A percentile compares a stretch with the other conserved stretches of the same genome.
phyloP scores from a whole-genome alignment of 2,113 vertebrate genomes.

The Tretioscincus oriximinensis region DNA sequence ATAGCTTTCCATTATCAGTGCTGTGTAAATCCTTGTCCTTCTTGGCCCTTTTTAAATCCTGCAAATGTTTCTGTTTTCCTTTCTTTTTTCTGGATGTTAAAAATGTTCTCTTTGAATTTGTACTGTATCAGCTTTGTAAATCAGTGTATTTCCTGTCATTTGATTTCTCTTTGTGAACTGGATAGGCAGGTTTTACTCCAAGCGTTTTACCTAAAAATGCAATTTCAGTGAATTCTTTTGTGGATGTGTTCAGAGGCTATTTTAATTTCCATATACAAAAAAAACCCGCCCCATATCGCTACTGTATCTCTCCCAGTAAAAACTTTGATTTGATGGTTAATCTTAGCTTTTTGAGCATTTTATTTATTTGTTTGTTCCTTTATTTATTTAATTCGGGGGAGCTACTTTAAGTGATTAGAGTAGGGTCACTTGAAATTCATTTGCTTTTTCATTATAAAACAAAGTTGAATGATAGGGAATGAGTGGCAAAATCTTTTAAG shows the following conservation, averaged over 20 bases:
- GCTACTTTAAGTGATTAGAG: conserved; percentile 33
- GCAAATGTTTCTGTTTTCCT: no score
- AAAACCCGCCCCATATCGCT: conserved; percentile 45
- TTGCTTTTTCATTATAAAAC: conserved; percentile 26
- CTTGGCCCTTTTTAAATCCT: conserved; percentile 35
- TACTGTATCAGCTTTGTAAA: conserved; percentile 74
- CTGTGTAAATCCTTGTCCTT: conserved; percentile 55
- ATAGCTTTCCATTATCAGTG: conserved; percentile 61
- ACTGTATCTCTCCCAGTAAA: conserved; percentile 55
- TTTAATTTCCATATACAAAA: conserved; percentile 73
- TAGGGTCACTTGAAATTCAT: conserved; percentile 52
- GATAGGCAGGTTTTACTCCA: conserved; percentile 60
- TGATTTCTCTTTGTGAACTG: conserved; percentile 76
- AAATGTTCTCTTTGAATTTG: conserved; percentile 64
- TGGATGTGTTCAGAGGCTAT: conserved; percentile 64
- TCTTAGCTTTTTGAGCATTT: conserved; percentile 55
- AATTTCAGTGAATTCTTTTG: conserved; percentile 73
- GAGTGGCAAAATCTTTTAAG: neutral
- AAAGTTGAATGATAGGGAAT: no score
- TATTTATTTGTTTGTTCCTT: conserved; percentile 1
- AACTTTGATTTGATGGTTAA: conserved; percentile 59
- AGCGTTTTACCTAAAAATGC: conserved; percentile 64
- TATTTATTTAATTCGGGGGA: neutral
- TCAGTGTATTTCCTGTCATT: conserved; percentile 67
- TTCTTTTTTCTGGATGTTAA: conserved; percentile 38